These are phyloP conservation scores for Ascaphus truei DNA, from an alignment of 2,113 vertebrate species.

Conservation along the genomic window DNA sequence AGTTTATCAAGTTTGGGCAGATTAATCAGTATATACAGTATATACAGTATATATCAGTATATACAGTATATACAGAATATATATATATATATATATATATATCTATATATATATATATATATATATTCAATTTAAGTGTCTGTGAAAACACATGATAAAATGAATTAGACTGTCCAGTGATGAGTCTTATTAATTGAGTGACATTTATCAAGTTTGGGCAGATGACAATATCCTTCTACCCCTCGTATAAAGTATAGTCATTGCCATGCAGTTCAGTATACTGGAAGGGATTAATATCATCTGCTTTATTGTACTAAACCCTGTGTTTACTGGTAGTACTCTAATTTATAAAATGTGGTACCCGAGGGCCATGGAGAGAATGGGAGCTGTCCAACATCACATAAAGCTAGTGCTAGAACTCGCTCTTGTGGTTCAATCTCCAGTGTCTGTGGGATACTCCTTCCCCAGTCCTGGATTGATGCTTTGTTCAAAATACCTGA, in stretches of 20 bases:
- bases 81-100: no score
- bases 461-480: background rate
- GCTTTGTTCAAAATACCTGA: constrained; percentile 2
- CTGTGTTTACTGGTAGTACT: no score
- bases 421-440: background rate
- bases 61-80: no score
- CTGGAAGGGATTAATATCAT: constrained; percentile 19
- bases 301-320: constrained; percentile 19
- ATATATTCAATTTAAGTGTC: no score
- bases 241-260: background rate
- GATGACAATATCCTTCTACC: background rate
- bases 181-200: no score
- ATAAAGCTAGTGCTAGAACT: background rate
- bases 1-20: background rate
- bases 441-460: background rate
- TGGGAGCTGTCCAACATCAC: background rate
- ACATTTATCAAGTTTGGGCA: no score
- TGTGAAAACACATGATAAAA: no score
- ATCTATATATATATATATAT: no score
- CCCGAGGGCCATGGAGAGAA: background rate
- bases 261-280: constrained; percentile 7
- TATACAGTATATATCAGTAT: no score
- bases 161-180: no score
- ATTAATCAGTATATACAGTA: no score
- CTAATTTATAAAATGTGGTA: no score